A percentile compares a stretch with the other conserved stretches of the same genome.
Conservation (phyloP, 2,113 vertebrate genomes). For the Numida meleagris region DNA sequence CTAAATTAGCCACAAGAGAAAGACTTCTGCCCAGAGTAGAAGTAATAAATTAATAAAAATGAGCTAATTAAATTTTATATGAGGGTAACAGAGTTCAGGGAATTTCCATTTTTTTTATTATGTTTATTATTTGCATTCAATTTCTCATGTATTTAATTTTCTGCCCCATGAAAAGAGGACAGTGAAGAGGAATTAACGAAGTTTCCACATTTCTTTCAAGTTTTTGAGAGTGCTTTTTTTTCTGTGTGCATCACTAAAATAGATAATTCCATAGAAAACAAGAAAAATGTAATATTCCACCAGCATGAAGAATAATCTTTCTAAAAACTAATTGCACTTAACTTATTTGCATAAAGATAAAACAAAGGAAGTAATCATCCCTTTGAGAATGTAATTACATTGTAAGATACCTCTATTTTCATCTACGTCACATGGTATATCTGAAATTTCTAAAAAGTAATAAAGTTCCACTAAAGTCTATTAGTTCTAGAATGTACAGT, state of each 20-base stretch:
- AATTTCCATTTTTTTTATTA: background rate
- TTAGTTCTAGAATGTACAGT: background rate
- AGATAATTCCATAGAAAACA: background rate
- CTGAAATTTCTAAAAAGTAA: background rate
- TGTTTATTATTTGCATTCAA: slow-evolving; percentile 2
- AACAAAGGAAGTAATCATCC: background rate
- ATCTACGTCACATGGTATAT: background rate
- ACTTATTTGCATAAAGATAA: background rate
- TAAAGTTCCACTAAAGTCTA: background rate
- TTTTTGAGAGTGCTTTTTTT: background rate
- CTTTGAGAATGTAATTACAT: background rate
- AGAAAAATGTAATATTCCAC: background rate
- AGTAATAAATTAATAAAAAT: background rate
- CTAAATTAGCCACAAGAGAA: background rate
- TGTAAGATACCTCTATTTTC: background rate
- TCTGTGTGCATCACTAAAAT: background rate
- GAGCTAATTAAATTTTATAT: background rate
- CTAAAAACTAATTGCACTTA: background rate
- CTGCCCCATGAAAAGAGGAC: background rate
- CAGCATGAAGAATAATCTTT: background rate
- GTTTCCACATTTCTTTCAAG: background rate
- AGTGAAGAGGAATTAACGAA: background rate
- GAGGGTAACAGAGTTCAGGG: background rate
- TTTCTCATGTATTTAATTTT: background rate
- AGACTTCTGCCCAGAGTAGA: background rate